Base-by-base conservation (phyloP, 2,113 vertebrate genomes). In the Solea senegalensis region DNA sequence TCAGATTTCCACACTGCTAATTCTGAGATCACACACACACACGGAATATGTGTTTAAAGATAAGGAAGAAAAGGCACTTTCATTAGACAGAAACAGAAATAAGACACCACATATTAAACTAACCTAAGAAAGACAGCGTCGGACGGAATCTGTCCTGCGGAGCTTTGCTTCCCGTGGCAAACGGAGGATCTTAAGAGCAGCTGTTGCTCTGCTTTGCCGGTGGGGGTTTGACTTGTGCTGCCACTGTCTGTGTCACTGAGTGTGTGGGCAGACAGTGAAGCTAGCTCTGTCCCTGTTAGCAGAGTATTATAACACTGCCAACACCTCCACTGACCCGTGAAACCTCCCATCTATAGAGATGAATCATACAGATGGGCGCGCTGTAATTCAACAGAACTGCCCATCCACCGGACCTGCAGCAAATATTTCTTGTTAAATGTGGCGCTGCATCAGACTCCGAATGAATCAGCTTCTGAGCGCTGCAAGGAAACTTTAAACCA, bases 281-380 rank as follows among this genome's bases (percentile, higher is more conserved):
- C 73, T 58, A 55, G 57, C 80, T 76, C 72, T 65, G 83, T 86
- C 80, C 86, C 86, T 88, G 86, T 90, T 87, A 90, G 84, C 75
- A 41, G 63, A 82, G 83, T 82, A 85, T 86, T 82, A 85, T 78
- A 87, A 85, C 76, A 76, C 74, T 78, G 84, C 84, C 87, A 78
- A 78, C 73, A 81, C 84, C 86, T 88, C 87, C 87, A 76, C 74
- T 85, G 87, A 91, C 88, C 87, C 69, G 67, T 86, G 81, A 86
- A 89, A 87, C 77, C 82, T 88, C 68, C 82, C 85, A 87, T 84
- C 87, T 87, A 86, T 72, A 88, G 69, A 84, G 76, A 87, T 89
- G 82, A 91, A 89, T 91, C 87, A 87, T 58, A 81, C 84, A 80
- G 80, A 84, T 72, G 72, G 72, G 21, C 15, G 74, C 82, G 82